Evolutionary conservation across 1,140 invertebrate species (phyloP).

Genomic region (Drosophila nigromelanica): DNA sequence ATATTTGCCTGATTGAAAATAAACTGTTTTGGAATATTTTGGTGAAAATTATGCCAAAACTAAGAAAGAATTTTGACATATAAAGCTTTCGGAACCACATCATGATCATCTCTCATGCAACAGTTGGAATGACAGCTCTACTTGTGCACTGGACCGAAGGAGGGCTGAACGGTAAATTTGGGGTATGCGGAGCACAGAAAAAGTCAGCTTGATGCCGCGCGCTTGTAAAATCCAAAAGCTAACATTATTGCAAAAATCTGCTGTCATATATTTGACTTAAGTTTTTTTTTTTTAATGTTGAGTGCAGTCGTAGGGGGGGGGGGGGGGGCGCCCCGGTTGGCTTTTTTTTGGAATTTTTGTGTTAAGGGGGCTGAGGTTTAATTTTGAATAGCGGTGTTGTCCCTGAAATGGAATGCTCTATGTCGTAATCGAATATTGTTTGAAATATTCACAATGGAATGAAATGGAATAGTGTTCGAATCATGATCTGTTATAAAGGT

Average conservation of each 20-base stretch:
- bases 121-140: constrained; percentile 22
- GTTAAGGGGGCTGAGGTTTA: too few relatives aligned
- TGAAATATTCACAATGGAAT: not conserved
- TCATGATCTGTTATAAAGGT: too few relatives aligned
- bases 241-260: constrained; percentile 76
- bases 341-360: too few relatives aligned
- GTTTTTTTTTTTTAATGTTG: constrained; percentile 60
- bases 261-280: constrained; percentile 69
- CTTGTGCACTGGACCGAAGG: constrained; percentile 12
- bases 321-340: too few relatives aligned
- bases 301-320: not conserved
- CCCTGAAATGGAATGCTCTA: constrained; percentile 13
- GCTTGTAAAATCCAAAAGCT: constrained; percentile 67
- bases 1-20: too few relatives aligned
- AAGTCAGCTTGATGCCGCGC: constrained; percentile 57
- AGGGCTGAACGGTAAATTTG: not conserved
- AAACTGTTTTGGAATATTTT: too few relatives aligned
- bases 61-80: too few relatives aligned
- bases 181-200: not conserved
- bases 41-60: too few relatives aligned
- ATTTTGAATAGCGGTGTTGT: constrained; percentile 8
- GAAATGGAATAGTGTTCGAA: not conserved
- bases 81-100: too few relatives aligned
- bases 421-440: constrained; percentile 5
- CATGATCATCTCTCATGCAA: constrained; percentile 36